Percentiles rank a stretch among this genome's conserved stretches.
phyloP scores from a whole-genome alignment of 2,888 invertebrate genomes.

The Plagodis pulveraria region DNA sequence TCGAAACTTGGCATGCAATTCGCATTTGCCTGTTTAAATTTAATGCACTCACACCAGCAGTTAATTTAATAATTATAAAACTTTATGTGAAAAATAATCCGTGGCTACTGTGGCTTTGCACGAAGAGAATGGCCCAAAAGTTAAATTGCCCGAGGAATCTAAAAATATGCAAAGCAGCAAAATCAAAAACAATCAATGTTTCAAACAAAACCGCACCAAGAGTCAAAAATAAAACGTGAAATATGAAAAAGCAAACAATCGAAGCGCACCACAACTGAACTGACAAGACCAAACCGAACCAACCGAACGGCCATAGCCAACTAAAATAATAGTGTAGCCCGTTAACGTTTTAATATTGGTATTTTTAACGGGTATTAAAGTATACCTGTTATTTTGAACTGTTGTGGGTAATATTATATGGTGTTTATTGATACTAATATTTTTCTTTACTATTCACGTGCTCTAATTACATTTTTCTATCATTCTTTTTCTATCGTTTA shows the following conservation, averaged over 20 bases:
- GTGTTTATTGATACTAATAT: background rate
- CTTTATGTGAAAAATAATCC: slow-evolving; percentile 24
- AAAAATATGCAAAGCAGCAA: slow-evolving; percentile 31
- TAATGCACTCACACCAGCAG: slow-evolving; percentile 47
- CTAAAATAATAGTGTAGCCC: slow-evolving; percentile 25
- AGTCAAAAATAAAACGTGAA: slow-evolving; percentile 68
- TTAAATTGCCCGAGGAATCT: slow-evolving; percentile 37
- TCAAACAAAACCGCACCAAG: slow-evolving; percentile 34
- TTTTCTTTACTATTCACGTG: too few relatives aligned
- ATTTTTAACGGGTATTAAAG: background rate
- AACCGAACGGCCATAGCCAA: slow-evolving; percentile 51
- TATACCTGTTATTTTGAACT: too few relatives aligned
- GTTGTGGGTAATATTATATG: too few relatives aligned
- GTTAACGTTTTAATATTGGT: background rate
- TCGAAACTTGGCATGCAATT: slow-evolving; percentile 63
- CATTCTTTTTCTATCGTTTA: too few relatives aligned
- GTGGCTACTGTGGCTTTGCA: slow-evolving; percentile 42
- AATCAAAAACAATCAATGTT: slow-evolving; percentile 46
- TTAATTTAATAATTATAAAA: slow-evolving; percentile 32
- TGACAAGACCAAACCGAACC: slow-evolving; percentile 52
- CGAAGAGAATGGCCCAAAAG: slow-evolving; percentile 41
- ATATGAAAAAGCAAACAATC: slow-evolving; percentile 75
- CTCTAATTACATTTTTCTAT: too few relatives aligned
- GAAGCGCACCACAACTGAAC: slow-evolving; percentile 74
- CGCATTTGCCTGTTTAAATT: slow-evolving; percentile 67